These are phyloP conservation scores for Lipophrys pholis DNA, from an alignment of 2,113 vertebrate genomes.

Conservation along the genomic window DNA sequence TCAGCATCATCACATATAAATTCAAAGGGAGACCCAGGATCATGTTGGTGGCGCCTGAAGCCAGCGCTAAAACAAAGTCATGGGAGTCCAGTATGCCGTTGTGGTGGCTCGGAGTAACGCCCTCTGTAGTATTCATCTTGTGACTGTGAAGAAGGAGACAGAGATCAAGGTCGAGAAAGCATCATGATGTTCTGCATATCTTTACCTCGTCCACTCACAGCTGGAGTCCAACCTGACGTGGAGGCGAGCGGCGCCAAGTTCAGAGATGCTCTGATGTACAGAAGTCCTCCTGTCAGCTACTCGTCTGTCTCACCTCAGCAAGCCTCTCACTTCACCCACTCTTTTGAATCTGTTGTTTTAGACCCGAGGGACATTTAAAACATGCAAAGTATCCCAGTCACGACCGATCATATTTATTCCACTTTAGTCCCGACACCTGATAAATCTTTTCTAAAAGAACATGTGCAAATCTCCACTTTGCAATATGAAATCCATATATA, in stretches of 20 bases:
- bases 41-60: neutral
- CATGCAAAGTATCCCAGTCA: too few species aligned
- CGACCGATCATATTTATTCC: too few species aligned
- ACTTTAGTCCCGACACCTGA: too few species aligned
- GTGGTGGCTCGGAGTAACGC: neutral
- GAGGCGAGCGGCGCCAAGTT: neutral
- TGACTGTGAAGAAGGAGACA: neutral
- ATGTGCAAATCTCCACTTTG: too few species aligned
- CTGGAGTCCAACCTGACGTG: neutral
- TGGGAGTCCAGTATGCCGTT: neutral
- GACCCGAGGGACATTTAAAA: too few species aligned
- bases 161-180: neutral
- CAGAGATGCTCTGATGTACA: neutral
- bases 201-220: neutral
- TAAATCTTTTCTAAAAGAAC: too few species aligned
- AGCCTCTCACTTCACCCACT: too few species aligned
- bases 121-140: neutral
- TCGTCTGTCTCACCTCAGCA: too few species aligned
- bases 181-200: neutral
- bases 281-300: neutral
- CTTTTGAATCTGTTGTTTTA: too few species aligned
- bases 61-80: neutral
- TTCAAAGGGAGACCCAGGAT: neutral
- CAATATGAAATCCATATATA: too few species aligned
- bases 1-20: conserved; percentile 2